These are phyloP conservation scores for Melinaea marsaeus DNA, from an alignment of 2,888 invertebrate genomes.

Conservation along the genomic window DNA sequence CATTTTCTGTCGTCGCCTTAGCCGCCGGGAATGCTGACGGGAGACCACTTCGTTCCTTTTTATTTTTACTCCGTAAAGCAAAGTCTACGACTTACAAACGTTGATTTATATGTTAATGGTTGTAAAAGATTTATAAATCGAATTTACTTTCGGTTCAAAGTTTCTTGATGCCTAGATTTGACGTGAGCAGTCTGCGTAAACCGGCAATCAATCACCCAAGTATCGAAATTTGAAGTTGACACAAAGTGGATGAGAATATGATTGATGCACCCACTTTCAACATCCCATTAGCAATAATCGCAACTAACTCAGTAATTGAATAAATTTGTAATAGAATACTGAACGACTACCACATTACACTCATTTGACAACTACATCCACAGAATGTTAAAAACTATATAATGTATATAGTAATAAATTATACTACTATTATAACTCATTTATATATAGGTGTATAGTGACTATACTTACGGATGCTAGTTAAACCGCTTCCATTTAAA, in stretches of 20 bases:
- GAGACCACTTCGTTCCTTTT: slow-evolving; percentile 47
- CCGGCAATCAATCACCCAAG: slow-evolving; percentile 64
- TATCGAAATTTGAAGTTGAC: slow-evolving; percentile 75
- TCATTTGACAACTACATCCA: background rate
- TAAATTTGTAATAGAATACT: slow-evolving; percentile 15
- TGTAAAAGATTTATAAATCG: slow-evolving; percentile 13
- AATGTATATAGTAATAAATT: no score
- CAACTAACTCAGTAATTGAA: slow-evolving; percentile 37
- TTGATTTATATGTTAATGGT: slow-evolving; percentile 57
- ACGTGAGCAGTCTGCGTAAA: slow-evolving; percentile 42
- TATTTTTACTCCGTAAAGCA: slow-evolving; percentile 58
- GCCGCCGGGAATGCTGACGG: slow-evolving; percentile 55
- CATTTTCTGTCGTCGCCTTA: slow-evolving; percentile 62
- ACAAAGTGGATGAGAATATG: slow-evolving; percentile 74
- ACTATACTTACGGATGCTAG: no score
- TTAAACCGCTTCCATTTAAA: no score
- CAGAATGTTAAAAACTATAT: no score
- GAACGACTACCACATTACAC: background rate
- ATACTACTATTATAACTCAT: no score
- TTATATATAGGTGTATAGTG: no score
- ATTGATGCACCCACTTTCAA: slow-evolving; percentile 65
- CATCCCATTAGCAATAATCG: slow-evolving; percentile 47
- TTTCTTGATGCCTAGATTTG: slow-evolving; percentile 31
- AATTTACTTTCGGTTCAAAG: slow-evolving; percentile 22
- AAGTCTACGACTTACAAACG: slow-evolving; percentile 54